phyloP scores from a whole-genome alignment of 1,140 invertebrate species.

The Eulimnadia texana region DNA sequence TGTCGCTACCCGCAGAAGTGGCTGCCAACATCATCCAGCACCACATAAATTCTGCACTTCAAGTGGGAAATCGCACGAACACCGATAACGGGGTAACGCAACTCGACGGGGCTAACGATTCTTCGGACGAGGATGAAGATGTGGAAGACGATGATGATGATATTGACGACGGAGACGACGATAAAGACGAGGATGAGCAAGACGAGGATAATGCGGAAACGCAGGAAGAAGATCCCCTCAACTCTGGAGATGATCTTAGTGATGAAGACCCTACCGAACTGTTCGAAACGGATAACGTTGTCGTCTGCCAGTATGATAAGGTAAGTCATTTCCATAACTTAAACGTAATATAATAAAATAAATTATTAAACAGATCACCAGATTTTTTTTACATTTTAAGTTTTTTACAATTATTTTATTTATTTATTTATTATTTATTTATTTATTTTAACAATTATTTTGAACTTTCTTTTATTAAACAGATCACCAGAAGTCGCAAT shows the following conservation, averaged over 20 bases:
- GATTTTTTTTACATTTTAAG: too few relatives aligned
- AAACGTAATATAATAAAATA: neutral
- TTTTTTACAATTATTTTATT: too few relatives aligned
- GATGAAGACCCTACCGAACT: constrained; percentile 88
- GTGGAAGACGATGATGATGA: constrained; percentile 61
- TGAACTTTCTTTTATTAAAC: constrained; percentile 27
- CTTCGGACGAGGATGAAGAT: constrained; percentile 43
- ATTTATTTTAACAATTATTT: neutral
- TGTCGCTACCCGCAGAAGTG: constrained; percentile 57
- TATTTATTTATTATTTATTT: too few relatives aligned
- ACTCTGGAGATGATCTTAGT: constrained; percentile 91
- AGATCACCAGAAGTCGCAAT: constrained; percentile 91
- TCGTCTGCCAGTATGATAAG: constrained; percentile 99
- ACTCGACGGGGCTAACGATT: constrained; percentile 30
- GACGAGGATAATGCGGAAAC: constrained; percentile 51
- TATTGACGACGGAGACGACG: constrained; percentile 55
- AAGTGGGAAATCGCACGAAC: constrained; percentile 19
- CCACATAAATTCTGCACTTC: constrained; percentile 66
- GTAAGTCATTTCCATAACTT: constrained; percentile 40
- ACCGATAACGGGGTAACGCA: constrained; percentile 24
- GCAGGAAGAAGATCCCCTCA: constrained; percentile 72
- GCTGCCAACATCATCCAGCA: constrained; percentile 66
- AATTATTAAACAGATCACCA: constrained; percentile 1
- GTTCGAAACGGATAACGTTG: constrained; percentile 96
- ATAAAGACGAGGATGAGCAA: constrained; percentile 41